Evolutionary conservation across 2,888 invertebrate species (phyloP), one percentile per base, ranked within the genome.

Genomic region (Tridacna gigas): DNA sequence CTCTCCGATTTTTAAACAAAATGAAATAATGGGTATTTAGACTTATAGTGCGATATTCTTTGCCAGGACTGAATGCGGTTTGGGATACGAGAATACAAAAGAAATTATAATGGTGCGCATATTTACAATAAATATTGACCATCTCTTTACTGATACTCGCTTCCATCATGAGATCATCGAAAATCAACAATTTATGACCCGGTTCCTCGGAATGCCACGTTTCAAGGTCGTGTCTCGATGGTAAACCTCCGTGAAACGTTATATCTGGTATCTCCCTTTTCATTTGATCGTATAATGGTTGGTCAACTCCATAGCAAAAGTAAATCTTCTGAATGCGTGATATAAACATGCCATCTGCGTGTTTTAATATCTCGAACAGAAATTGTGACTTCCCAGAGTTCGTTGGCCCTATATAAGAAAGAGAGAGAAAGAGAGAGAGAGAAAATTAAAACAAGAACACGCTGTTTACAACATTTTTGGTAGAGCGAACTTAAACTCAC

Each of bases 1-100:
- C 84, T 61, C 86, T 37, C 65, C 71, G 48, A 37, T 86, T 84
- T 69, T 80, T 77, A 63, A 86, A 82, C 15, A 84, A 48, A 26
- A 84, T 66, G 37, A 84, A 75, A 74, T 84, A 78, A 26, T 84
- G 84, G n/a, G 82, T 74, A 63, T 26, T 73, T 48, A 73, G 56
- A 73, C 73, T 73, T n/a, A 73, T 73, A 18, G 73, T 56, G n/a
- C 67, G 37, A n/a, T 45, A 67, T 67, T 67, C 67, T 67, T 67
- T 67, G 11, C 67, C 67, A 11, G 67, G 67, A 67, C 67, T 67
- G 37, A 67, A 67, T 13, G 45, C 67, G 45, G 45, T 67, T 67
- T 67, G 67, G 45, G 67, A 74, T 18, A 74, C 74, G 13, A 74
- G 60, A 37, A 74, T 61, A 37, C 74, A 74, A 61, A 74, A 74